Percentiles rank a stretch among this genome's conserved stretches.
Conservation (phyloP, 2,797 vertebrate species). For the Notamacropus eugenii region DNA sequence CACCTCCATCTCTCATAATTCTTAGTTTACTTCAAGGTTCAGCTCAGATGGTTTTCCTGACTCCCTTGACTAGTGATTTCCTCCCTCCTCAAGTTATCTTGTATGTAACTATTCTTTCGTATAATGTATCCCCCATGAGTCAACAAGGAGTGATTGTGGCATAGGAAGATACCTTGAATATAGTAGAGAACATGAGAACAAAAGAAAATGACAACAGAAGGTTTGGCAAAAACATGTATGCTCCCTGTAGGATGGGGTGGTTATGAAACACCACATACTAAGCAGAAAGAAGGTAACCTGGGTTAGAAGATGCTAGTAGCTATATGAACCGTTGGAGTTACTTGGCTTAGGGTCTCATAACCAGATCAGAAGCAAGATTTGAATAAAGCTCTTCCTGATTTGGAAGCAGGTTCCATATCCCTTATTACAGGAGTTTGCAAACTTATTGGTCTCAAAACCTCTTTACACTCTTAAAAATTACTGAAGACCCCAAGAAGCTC, state of each 20-base stretch:
- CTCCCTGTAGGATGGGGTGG: not conserved
- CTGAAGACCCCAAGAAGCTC: not conserved
- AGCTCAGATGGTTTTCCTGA: not conserved
- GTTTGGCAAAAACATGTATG: not conserved
- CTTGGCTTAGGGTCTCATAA: not conserved
- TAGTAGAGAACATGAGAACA: not conserved
- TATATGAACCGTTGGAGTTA: not conserved
- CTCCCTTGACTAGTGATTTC: not conserved
- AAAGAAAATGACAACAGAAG: not conserved
- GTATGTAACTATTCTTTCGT: not conserved
- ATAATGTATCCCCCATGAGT: not conserved
- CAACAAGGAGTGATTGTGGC: not conserved
- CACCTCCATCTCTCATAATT: not conserved
- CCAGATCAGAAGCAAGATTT: not conserved
- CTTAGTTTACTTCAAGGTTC: not conserved
- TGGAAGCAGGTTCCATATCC: not conserved
- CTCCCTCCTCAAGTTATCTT: not conserved
- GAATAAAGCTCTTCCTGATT: not conserved
- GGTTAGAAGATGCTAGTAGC: not conserved
- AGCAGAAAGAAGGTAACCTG: not conserved
- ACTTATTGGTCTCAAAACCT: not conserved
- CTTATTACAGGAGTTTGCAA: not conserved
- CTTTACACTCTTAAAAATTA: not conserved
- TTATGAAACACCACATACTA: not conserved
- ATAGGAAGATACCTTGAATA: not conserved